A percentile compares a stretch with the other conserved stretches of the same genome.
phyloP scores from a whole-genome alignment of 1,140 invertebrate species.

The Coenobita brevimanus region DNA sequence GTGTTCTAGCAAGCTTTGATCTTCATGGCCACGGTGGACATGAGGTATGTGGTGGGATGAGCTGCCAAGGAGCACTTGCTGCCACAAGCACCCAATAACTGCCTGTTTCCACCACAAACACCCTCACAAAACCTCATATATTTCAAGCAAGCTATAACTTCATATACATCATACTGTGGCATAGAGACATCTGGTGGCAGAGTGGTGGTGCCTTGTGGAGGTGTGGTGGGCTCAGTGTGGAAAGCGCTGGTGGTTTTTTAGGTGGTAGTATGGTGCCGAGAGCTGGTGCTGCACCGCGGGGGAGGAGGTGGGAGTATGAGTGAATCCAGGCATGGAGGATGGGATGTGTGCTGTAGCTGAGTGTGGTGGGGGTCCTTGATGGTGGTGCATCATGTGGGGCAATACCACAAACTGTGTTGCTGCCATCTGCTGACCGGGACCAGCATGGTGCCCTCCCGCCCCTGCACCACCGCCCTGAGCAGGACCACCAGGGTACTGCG shows the following conservation, averaged over 20 bases:
- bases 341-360: constrained; percentile 59
- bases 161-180: constrained; percentile 45
- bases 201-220: constrained; percentile 11
- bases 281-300: constrained; percentile 51
- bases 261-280: constrained; percentile 43
- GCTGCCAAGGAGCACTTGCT: constrained; percentile 48
- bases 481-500: constrained; percentile 53
- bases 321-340: constrained; percentile 62
- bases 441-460: constrained; percentile 46
- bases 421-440: constrained; percentile 49
- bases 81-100: no score
- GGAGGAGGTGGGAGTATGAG: constrained; percentile 58
- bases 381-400: constrained; percentile 50
- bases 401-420: constrained; percentile 52
- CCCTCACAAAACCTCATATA: constrained; percentile 22
- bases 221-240: constrained; percentile 49
- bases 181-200: constrained; percentile 20
- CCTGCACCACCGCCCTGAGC: constrained; percentile 7
- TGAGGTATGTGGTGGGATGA: constrained; percentile 35
- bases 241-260: constrained; percentile 58
- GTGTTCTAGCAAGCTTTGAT: constrained; percentile 46
- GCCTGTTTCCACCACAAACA: no score
- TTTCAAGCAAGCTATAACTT: constrained; percentile 14
- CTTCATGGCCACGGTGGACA: constrained; percentile 54
- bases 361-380: constrained; percentile 42